Percentiles rank a stretch among this genome's conserved stretches.
Evolutionary conservation across 2,888 invertebrate species (phyloP).

Genomic region (Sepiola atlantica): DNA sequence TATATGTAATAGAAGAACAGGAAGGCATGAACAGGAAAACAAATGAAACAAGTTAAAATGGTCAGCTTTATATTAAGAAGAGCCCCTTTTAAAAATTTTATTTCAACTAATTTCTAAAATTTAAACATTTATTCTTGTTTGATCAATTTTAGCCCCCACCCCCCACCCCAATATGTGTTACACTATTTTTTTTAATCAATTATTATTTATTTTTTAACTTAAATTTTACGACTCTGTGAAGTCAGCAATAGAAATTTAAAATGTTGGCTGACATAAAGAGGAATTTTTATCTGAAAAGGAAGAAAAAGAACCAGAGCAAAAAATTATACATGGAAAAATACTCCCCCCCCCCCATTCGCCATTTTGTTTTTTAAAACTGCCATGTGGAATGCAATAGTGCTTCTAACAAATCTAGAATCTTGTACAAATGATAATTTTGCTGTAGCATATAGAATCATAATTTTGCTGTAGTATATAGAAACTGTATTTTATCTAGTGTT

Average conservation of each 20-base stretch:
- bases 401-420: neutral
- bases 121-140: neutral
- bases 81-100: neutral
- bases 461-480: neutral
- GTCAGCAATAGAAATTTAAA: neutral
- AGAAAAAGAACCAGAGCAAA: neutral
- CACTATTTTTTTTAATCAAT: neutral
- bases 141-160: neutral
- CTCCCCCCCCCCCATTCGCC: no score
- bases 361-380: neutral
- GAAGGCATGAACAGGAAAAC: neutral
- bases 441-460: slow-evolving; percentile 2
- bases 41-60: neutral
- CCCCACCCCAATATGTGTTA: neutral
- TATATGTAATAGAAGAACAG: slow-evolving; percentile 6
- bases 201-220: neutral
- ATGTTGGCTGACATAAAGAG: neutral
- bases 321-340: neutral
- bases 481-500: neutral
- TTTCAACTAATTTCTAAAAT: neutral
- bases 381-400: slow-evolving; percentile 3
- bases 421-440: neutral
- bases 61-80: neutral
- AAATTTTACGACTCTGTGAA: neutral
- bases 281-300: neutral